Conservation (phyloP, 2,888 invertebrate species). For the Polymixis lichenea region DNA sequence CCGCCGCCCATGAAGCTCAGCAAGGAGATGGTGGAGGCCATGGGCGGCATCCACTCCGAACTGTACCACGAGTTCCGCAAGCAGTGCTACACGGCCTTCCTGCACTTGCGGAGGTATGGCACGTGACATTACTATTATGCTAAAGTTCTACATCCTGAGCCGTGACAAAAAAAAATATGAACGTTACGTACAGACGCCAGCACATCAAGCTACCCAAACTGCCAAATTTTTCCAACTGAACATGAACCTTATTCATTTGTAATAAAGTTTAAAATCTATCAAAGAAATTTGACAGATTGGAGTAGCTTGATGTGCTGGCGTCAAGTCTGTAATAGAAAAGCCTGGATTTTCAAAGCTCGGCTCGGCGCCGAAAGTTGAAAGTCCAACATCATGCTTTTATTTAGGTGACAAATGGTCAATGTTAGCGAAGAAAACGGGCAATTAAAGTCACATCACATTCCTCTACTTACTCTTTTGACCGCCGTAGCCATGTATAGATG, state of each 20-base stretch:
- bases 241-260: too few species aligned
- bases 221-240: too few species aligned
- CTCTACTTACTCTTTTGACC: too few species aligned
- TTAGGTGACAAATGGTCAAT: background rate
- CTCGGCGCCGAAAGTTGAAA: background rate
- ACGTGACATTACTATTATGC: too few species aligned
- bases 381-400: background rate
- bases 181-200: too few species aligned
- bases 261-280: too few species aligned
- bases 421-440: background rate
- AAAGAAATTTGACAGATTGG: too few species aligned
- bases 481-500: too few species aligned
- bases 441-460: background rate
- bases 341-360: background rate
- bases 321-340: background rate
- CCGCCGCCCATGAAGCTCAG: slow-evolving; percentile 99
- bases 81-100: slow-evolving; percentile 98
- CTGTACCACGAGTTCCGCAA: slow-evolving; percentile 98
- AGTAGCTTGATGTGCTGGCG: too few species aligned
- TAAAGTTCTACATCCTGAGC: background rate
- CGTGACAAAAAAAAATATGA: background rate
- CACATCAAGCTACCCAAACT: too few species aligned
- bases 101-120: slow-evolving; percentile 95
- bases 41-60: slow-evolving; percentile 97
- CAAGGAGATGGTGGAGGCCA: slow-evolving; percentile 99